Evolutionary conservation across 1,140 invertebrate genomes (phyloP).

Genomic region (Drosophila setifemur): DNA sequence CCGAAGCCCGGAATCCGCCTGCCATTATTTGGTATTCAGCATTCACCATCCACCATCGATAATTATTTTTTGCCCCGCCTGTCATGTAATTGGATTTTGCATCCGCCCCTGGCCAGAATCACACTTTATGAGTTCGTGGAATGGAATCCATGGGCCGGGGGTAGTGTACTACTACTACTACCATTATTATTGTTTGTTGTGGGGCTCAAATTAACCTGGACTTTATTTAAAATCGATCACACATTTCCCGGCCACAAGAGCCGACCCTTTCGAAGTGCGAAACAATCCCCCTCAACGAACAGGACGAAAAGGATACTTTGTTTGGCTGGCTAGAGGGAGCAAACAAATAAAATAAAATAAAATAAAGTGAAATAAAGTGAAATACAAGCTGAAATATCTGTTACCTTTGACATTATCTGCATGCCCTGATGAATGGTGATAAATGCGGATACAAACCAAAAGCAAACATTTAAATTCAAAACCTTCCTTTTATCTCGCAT

Average conservation of each 20-base stretch:
- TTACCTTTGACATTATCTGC: neutral
- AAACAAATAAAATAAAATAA: neutral
- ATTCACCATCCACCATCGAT: neutral
- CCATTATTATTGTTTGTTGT: neutral
- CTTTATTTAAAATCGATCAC: neutral
- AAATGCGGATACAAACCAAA: neutral
- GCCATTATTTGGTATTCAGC: neutral
- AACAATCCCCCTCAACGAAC: too few relatives aligned
- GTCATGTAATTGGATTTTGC: constrained; percentile 14
- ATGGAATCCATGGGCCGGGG: too few relatives aligned
- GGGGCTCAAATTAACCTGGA: neutral
- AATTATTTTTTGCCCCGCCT: neutral
- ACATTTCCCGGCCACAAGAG: neutral
- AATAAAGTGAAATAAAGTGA: too few relatives aligned
- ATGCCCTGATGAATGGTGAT: too few relatives aligned
- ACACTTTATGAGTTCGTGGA: constrained; percentile 5
- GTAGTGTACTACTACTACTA: neutral
- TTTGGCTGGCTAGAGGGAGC: neutral
- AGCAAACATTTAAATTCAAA: neutral
- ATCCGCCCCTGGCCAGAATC: neutral
- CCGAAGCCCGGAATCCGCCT: neutral
- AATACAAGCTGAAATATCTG: too few relatives aligned
- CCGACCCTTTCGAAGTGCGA: neutral
- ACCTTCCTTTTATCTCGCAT: too few relatives aligned
- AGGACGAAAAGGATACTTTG: too few relatives aligned